Evolutionary conservation across 2,888 invertebrate genomes (phyloP).

Genomic region (Thymelicus acteon): DNA sequence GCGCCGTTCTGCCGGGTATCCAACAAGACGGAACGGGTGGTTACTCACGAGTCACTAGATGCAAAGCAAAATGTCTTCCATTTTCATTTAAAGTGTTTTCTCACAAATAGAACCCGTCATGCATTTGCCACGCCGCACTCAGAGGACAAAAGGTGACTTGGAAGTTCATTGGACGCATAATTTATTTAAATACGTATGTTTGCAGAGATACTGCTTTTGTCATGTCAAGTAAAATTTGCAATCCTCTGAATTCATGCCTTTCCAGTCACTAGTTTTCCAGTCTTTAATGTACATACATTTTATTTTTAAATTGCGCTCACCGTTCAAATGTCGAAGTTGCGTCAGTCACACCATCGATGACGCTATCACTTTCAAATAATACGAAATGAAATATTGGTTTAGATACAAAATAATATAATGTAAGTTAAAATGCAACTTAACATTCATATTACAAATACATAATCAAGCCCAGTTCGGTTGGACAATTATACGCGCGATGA

Average conservation of each 20-base stretch:
- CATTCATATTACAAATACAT: background rate
- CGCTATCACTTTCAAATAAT: no score
- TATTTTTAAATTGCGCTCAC: background rate
- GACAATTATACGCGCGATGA: conserved; percentile 20
- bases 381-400: no score
- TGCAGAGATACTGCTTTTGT: conserved; percentile 12
- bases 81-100: conserved; percentile 25
- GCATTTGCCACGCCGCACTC: conserved; percentile 1
- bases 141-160: conserved; percentile 36
- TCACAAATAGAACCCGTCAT: conserved; percentile 13
- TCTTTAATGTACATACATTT: background rate
- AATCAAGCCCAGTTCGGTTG: conserved; percentile 12
- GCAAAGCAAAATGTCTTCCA: conserved; percentile 6
- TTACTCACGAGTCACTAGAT: conserved; percentile 4
- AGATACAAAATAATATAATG: no score
- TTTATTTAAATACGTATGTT: conserved; percentile 34
- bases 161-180: conserved; percentile 34
- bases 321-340: background rate
- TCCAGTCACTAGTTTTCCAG: background rate
- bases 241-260: background rate
- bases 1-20: no score
- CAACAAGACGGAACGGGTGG: no score
- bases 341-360: no score
- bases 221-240: background rate
- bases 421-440: background rate